Evolutionary conservation across 2,113 vertebrate species (phyloP).

Genomic region (Dromiciops gliroides): DNA sequence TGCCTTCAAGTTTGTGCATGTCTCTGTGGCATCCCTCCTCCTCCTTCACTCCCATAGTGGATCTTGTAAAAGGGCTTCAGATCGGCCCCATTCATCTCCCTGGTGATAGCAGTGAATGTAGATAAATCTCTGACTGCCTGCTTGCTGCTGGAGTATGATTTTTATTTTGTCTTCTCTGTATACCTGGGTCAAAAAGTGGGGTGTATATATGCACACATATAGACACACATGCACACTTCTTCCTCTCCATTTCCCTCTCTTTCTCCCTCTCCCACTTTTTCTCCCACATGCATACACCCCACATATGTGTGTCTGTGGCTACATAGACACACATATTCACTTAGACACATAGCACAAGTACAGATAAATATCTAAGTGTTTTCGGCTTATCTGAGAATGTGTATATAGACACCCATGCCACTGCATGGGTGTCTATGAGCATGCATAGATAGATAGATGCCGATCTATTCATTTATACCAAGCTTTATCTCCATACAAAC

Average conservation of each 20-base stretch:
- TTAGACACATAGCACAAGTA: conserved; percentile 63
- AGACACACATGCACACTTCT: conserved; percentile 48
- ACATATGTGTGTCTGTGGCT: conserved; percentile 63
- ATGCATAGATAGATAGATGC: conserved; percentile 16
- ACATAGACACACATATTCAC: conserved; percentile 73
- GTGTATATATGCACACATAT: conserved; percentile 61
- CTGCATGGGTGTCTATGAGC: conserved; percentile 57
- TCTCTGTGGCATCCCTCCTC: conserved; percentile 91
- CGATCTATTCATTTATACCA: conserved; percentile 67
- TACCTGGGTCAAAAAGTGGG: conserved; percentile 86
- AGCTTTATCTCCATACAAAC: conserved; percentile 70
- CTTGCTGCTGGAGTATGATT: conserved; percentile 86
- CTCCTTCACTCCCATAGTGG: conserved; percentile 88
- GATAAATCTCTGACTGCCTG: conserved; percentile 90
- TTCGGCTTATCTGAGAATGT: conserved; percentile 54
- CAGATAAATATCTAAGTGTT: conserved; percentile 28
- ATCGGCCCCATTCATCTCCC: conserved; percentile 92
- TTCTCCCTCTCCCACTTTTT: conserved; percentile 41
- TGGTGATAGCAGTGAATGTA: conserved; percentile 91
- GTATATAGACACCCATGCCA: conserved; percentile 56
- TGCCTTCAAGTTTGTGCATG: conserved; percentile 91
- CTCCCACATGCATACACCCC: conserved; percentile 67
- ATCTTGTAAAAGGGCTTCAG: conserved; percentile 88
- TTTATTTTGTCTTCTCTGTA: conserved; percentile 85
- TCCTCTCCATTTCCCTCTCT: conserved; percentile 42